Evolutionary conservation across 2,888 invertebrate genomes (phyloP), one percentile per base, ranked within the genome.

Genomic region (Lepas anatifera): DNA sequence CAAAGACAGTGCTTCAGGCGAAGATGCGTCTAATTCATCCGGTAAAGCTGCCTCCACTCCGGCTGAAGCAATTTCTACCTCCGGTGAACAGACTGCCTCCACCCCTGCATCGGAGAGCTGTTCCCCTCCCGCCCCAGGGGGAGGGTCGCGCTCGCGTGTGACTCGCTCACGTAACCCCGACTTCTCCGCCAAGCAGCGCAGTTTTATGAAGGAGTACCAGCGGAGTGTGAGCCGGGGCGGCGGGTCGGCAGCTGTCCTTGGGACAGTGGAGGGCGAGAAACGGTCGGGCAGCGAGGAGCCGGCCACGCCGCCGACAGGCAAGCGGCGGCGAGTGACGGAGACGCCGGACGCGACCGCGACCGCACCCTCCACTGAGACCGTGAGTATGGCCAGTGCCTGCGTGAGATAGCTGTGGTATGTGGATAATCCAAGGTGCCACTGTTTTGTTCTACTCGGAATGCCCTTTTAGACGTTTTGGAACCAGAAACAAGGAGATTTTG

Each of bases 141-240:
- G 58, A 18, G 25, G 32, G 18, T 32, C 32, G 27, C 32, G 58
- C 6, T 58, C 58, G 11, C 58, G 58, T 32, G 64, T 85, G 70
- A 84, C 86, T 83, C 81, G 86, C 69, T 85, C 85, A 16, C 85
- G 86, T 76, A 86, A 86, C 75, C 83, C 85, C 16, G 86, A 87
- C 67, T 86, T 86, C 81, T 84, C 84, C 0, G 82, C 82, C 73
- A 86, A 86, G 77, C 85, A 86, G 68, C 84, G 83, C 73, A 84
- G 83, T 74, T 87, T 86, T 75, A 77, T 86, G 22, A 84, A 83
- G 76, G 83, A 85, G 70, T 81, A 86, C 29, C 70, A 72, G 29
- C 58, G 71, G 48, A 67, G 67, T 2, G 81, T 82, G 68, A 80
- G 81, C 37, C 81, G 67, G 70, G 78, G 18, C 18, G 37, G 39